Evolutionary conservation across 1,140 invertebrate species (phyloP), one percentile per base, ranked within the genome.

Genomic region (Habropoda laboriosa): DNA sequence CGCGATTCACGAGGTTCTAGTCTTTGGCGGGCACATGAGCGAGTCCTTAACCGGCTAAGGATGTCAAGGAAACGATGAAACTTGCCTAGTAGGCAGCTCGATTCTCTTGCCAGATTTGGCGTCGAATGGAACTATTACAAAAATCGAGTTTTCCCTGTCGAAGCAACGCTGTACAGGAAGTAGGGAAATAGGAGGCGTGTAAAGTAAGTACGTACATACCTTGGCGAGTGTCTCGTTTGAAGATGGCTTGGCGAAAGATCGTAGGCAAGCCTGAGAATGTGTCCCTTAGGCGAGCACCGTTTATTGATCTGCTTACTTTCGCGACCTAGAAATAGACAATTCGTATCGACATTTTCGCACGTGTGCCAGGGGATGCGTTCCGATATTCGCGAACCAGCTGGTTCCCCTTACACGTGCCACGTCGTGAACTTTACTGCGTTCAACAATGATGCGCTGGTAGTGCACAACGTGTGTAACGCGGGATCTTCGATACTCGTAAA

Each of bases 21-120:
- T 71, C 53, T 27, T 30, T 40, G 49, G 16, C 55, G 51, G 27
- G 71, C 78, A 71, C 81, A 75, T 79, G 67, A 85, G 47, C 71
- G n/a, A 71, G 61, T 71, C 67, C 42, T 75, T 74, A 85, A 71
- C 32, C 32, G 57, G 60, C 61, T 82, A 86, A 85, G 49, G 70
- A 82, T 86, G 85, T 85, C 85, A 86, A 86, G 84, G 84, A 45
- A 85, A 76, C 67, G 80, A 72, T 76, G 60, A 70, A 75, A 70
- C 71, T 55, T 51, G 27, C 27, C 68, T 75, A 83, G 53, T 66
- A 51, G 77, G 53, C 70, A 32, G 51, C 58, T 53, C 47, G 51
- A 61, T 32, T 57, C 45, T 55, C 10, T 58, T n/a, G 53, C 58
- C 47, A 40, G 53, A 85, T 81, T 85, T 77, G 76, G 76, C 42